phyloP scores from a whole-genome alignment of 2,113 vertebrate genomes.

The Uria aalge region DNA sequence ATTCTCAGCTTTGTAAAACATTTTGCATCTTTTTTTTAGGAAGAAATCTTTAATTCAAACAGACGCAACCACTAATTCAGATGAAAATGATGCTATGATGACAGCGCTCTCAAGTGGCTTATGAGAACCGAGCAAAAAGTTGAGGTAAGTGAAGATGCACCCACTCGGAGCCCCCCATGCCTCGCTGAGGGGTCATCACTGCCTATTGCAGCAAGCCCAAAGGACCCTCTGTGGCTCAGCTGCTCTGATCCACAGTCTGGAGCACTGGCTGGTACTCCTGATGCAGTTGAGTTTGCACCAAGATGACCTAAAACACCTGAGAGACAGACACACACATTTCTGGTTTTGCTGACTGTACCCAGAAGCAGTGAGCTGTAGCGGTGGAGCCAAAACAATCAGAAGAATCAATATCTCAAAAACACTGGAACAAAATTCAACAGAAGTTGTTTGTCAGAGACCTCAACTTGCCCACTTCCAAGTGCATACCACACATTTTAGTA shows the following conservation, averaged over 20 bases:
- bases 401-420: background rate
- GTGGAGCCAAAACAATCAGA: background rate
- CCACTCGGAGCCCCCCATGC: rapidly evolving
- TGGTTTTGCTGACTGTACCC: background rate
- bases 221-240: background rate
- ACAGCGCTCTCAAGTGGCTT: background rate
- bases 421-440: background rate
- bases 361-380: background rate
- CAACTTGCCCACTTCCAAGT: background rate
- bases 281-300: background rate
- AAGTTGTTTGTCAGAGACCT: background rate
- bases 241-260: background rate
- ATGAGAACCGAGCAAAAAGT: background rate
- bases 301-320: background rate
- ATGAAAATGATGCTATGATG: background rate
- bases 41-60: background rate
- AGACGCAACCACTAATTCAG: background rate
- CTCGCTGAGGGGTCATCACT: rapidly evolving
- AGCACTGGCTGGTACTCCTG: background rate
- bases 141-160: background rate
- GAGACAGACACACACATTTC: background rate
- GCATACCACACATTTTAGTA: background rate
- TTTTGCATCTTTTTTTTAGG: background rate
- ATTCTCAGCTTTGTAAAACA: background rate
- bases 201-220: background rate